Evolutionary conservation across 2,888 invertebrate species (phyloP), one percentile per base, ranked within the genome.

Genomic region (Minunthozetes semirufus): DNA sequence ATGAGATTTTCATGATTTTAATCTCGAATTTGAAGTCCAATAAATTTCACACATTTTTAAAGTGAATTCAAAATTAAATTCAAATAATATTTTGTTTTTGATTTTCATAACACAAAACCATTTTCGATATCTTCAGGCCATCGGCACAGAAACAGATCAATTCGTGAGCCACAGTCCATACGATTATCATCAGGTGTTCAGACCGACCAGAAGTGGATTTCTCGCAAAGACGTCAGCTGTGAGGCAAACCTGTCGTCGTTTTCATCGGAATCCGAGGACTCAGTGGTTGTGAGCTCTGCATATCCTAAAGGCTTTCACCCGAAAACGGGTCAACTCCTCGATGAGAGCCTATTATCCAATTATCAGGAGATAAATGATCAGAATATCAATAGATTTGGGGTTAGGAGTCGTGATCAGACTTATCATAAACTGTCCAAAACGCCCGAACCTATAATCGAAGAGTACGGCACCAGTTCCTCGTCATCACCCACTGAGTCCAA

Each of bases 241-340:
- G 70, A 70, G 13, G 70, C 70, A 19, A 70, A 70, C 25, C 27
- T 70, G 1, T 70, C 70, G 1, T 70, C 70, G 25, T 70, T 70
- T 25, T 70, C 70, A 25, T 70, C 70, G 2, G 70, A 70, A 38
- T 70, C 70, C 0, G 70, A 70, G 19, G 70, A 70, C 8, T 70
- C 70, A 22, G 48, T 48, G 17, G 70, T 70, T 25, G 42, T 42
- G 42, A 42, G 42, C 42, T 70, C 70, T 19, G 70, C 70, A 6
- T 70, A 70, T 70, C 70, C 70, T 70, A 70, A 70, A 48, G 70
- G 70, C 19, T 70, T 70, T 70, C 42, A 70, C 25, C 70, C 70
- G n/a, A 70, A 70, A 70, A 70, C 70, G 19, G 70, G 70, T 48
- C 70, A 70, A 70, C 70, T 70, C 25, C n/a, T 70, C 25, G 70